Evolutionary conservation across 2,113 vertebrate species (phyloP), one percentile per base, ranked within the genome.

Genomic region (Myanophis thanlyinensis): DNA sequence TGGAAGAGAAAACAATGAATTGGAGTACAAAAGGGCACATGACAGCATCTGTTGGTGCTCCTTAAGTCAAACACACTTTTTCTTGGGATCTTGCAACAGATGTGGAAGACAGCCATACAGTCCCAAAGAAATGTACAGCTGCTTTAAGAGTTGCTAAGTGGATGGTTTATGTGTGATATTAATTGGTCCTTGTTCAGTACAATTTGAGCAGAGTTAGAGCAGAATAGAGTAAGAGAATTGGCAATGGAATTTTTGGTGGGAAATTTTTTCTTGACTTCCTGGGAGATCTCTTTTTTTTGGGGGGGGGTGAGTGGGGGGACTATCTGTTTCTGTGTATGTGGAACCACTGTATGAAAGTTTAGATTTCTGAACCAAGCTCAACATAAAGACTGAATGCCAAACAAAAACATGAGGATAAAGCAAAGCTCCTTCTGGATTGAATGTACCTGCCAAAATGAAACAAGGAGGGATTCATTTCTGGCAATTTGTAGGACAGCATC

Each of bases 401-500:
- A 11, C 30, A 53, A 59, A 47, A 5, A 30, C 9, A 86, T 40
- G 73, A 62, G 23, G 46, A 22, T 20, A 23, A 40, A 54, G 13
- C 30, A 23, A 51, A 23, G 23, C 23, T 85, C 15, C 3, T 47
- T n/a, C 22, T 8, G 27, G 22, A 85, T 52, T 54, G 25, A 89
- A 56, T 49, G 40, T 80, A 56, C 13, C n/a, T 93, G 9, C 46
- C 80, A 62, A 59, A 62, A 22, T 40, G 30, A 59, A 90, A 59
- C 44, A 25, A 49, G 49, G 73, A 59, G 9, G 44, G n/a, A 49
- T 90, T 85, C 13, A 44, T 89, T 59, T 23, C 51, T 67, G 73
- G 86, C 88, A 90, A 40, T 90, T 59, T 93, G n/a, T 35, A 85
- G 51, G 53, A 85, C 73, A 92, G 44, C 22, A 59, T 86, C 85